Evolutionary conservation across 2,888 invertebrate genomes (phyloP).

Genomic region (Prenolepis imparis): DNA sequence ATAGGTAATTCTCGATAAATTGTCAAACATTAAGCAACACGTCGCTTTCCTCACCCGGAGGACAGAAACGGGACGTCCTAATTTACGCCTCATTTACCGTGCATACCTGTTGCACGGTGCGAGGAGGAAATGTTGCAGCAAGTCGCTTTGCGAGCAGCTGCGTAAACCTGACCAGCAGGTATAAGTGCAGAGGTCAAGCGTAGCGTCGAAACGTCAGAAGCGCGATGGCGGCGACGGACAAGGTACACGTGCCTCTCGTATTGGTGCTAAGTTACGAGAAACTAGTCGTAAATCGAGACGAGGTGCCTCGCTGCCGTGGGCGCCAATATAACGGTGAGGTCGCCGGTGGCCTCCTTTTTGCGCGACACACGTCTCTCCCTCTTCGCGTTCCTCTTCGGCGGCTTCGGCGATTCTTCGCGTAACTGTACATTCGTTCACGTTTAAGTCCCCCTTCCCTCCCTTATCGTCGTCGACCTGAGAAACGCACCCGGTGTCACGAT

Average conservation of each 20-base stretch:
- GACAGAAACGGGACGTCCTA: slow-evolving; percentile 50
- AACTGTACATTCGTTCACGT: slow-evolving; percentile 73
- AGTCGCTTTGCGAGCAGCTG: slow-evolving; percentile 62
- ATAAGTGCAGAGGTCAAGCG: slow-evolving; percentile 74
- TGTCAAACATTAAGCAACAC: slow-evolving; percentile 38
- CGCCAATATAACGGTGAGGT: slow-evolving; percentile 85
- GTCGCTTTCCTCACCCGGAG: slow-evolving; percentile 40
- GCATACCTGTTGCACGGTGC: slow-evolving; percentile 65
- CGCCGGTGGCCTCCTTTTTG: slow-evolving; percentile 83
- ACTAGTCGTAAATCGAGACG: slow-evolving; percentile 78
- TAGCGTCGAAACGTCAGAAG: slow-evolving; percentile 68
- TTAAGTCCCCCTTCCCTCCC: slow-evolving; percentile 54
- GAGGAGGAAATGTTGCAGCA: slow-evolving; percentile 32
- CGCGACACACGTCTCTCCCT: slow-evolving; percentile 61
- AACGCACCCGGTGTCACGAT: slow-evolving; percentile 38
- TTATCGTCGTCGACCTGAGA: slow-evolving; percentile 42
- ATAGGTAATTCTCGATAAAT: slow-evolving; percentile 10
- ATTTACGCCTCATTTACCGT: slow-evolving; percentile 51
- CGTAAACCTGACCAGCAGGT: slow-evolving; percentile 72
- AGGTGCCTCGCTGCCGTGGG: slow-evolving; percentile 78
- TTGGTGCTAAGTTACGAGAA: slow-evolving; percentile 68
- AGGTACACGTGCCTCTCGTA: slow-evolving; percentile 66
- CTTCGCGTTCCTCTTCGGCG: slow-evolving; percentile 45
- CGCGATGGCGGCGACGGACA: slow-evolving; percentile 17
- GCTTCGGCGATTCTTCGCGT: slow-evolving; percentile 61